Percentiles rank a stretch among this genome's conserved stretches.
These are phyloP conservation scores for Apoderus coryli DNA, from an alignment of 2,888 invertebrate genomes.

Conservation along the genomic window DNA sequence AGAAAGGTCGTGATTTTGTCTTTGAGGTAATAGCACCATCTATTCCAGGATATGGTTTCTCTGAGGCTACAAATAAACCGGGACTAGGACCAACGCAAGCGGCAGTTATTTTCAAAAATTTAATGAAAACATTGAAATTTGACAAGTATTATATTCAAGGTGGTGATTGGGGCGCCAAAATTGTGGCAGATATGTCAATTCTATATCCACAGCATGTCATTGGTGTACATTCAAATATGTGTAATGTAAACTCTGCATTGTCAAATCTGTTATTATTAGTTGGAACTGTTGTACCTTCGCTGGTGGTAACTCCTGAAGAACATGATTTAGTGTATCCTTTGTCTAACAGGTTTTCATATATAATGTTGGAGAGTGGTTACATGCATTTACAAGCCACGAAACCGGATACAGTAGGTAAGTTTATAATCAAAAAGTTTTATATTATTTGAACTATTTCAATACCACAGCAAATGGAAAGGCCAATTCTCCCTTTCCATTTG, in stretches of 20 bases:
- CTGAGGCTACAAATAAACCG: conserved; percentile 37
- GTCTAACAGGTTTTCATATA: conserved; percentile 27
- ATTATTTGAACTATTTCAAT: too few species aligned
- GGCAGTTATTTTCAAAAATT: conserved; percentile 43
- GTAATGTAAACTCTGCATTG: conserved; percentile 24
- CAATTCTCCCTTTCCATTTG: too few species aligned
- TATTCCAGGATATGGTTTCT: conserved; percentile 36
- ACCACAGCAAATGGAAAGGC: too few species aligned
- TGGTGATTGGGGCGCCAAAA: conserved; percentile 67
- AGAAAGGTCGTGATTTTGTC: conserved; percentile 35
- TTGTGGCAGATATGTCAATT: conserved; percentile 44
- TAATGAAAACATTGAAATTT: conserved; percentile 54
- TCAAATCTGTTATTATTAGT: conserved; percentile 30
- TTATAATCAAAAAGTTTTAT: too few species aligned
- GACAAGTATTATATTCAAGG: conserved; percentile 55
- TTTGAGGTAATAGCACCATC: conserved; percentile 46
- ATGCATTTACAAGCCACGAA: conserved; percentile 76
- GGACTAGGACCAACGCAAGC: conserved; percentile 42
- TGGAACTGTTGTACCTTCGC: conserved; percentile 40
- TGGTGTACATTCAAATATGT: conserved; percentile 42
- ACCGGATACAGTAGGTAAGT: conserved; percentile 71
- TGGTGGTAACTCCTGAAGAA: conserved; percentile 40
- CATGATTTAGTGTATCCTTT: conserved; percentile 39
- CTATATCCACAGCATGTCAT: conserved; percentile 45
- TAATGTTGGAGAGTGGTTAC: conserved; percentile 42